Evolutionary conservation across 2,113 vertebrate species (phyloP).

Genomic region (Aspidoscelis tigris): DNA sequence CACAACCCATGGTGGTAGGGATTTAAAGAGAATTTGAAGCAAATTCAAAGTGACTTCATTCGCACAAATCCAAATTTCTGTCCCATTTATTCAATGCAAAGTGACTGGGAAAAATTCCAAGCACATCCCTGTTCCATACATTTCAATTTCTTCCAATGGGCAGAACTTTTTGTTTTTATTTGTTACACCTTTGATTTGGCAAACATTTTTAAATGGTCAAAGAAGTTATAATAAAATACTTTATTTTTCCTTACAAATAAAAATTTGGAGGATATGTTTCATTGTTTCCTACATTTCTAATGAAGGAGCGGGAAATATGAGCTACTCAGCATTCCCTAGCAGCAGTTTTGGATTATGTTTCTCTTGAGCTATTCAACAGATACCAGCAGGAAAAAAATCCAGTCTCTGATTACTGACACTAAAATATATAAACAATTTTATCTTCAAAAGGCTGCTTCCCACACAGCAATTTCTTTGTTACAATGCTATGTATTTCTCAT

Average conservation of each 20-base stretch:
- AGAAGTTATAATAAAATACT: background rate
- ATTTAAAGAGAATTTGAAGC: too few relatives aligned
- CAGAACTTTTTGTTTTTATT: background rate
- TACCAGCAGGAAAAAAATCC: slow-evolving; percentile 1
- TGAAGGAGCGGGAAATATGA: accelerated
- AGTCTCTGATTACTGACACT: background rate
- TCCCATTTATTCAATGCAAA: too few relatives aligned
- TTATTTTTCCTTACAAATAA: slow-evolving; percentile 31
- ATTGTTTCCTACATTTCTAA: background rate
- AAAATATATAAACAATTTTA: slow-evolving; percentile 15
- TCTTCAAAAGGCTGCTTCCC: slow-evolving; percentile 19
- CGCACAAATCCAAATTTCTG: too few relatives aligned
- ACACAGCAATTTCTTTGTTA: background rate
- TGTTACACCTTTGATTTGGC: background rate
- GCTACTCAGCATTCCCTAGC: slow-evolving; percentile 28
- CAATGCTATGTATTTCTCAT: slow-evolving; percentile 3
- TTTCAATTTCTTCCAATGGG: background rate
- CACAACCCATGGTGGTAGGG: too few relatives aligned
- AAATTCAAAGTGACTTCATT: too few relatives aligned
- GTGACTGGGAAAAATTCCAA: too few relatives aligned
- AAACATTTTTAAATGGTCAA: background rate
- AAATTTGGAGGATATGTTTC: background rate
- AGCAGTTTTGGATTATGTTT: slow-evolving; percentile 24
- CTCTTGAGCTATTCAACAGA: slow-evolving; percentile 26
- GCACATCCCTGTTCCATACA: too few relatives aligned